These are phyloP conservation scores for Sesamia inferens DNA, from an alignment of 2,888 invertebrate genomes.

Conservation along the genomic window DNA sequence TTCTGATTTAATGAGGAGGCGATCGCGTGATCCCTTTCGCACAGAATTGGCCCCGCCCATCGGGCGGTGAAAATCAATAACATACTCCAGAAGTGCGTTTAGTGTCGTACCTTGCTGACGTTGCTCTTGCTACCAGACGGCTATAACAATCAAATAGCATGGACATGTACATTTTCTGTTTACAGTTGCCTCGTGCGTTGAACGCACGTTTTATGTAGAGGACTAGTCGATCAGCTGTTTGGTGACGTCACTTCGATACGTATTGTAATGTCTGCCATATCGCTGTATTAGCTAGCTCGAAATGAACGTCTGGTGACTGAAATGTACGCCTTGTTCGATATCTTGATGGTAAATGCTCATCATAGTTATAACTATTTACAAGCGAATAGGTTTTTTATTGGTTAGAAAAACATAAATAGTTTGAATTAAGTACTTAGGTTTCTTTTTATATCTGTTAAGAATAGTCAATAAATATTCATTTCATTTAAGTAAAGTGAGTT, in stretches of 20 bases:
- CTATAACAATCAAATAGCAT: conserved; percentile 68
- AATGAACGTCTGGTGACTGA: conserved; percentile 29
- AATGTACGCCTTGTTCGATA: conserved; percentile 12
- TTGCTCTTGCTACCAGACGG: conserved; percentile 69
- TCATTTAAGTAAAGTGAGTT: conserved; percentile 8
- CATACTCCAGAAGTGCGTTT: conserved; percentile 88
- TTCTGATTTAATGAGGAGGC: conserved; percentile 88
- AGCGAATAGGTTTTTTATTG: neutral
- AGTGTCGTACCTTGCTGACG: conserved; percentile 86
- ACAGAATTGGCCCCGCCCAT: conserved; percentile 87
- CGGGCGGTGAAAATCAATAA: conserved; percentile 90
- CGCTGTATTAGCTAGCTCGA: conserved; percentile 23
- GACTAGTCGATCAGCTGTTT: conserved; percentile 58
- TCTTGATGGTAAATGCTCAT: conserved; percentile 5
- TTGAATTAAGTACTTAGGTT: neutral
- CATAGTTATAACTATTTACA: neutral
- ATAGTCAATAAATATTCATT: neutral
- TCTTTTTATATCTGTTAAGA: neutral
- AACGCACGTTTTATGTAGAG: conserved; percentile 41
- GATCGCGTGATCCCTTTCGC: conserved; percentile 89
- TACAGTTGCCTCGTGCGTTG: conserved; percentile 44
- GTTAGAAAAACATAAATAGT: neutral
- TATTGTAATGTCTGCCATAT: conserved; percentile 42
- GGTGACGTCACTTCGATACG: conserved; percentile 53
- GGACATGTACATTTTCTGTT: conserved; percentile 59